phyloP scores from a whole-genome alignment of 2,113 vertebrate species.

The Loxodonta africana region DNA sequence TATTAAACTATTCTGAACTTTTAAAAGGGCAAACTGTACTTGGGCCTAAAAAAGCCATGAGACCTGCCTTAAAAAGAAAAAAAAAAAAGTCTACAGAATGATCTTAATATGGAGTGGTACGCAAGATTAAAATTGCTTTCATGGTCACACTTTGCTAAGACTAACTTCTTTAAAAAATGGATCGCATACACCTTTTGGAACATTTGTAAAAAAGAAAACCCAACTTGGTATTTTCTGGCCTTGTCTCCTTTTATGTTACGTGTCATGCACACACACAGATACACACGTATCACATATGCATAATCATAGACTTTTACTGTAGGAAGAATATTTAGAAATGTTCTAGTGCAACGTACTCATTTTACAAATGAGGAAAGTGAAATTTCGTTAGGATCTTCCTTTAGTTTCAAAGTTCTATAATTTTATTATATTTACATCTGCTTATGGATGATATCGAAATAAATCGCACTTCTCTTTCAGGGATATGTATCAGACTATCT shows the following conservation, averaged over 20 bases:
- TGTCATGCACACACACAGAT: neutral
- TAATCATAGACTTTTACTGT: neutral
- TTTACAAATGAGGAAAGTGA: neutral
- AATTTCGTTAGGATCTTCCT: neutral
- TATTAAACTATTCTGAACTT: slow-evolving; percentile 20
- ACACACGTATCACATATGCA: neutral
- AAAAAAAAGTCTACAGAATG: neutral
- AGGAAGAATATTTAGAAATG: neutral
- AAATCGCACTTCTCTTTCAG: neutral
- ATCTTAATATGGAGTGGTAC: neutral
- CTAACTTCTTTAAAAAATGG: neutral
- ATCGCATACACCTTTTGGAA: neutral
- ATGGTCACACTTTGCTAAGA: neutral
- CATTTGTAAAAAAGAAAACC: neutral
- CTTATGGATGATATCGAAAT: neutral
- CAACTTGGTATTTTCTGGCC: neutral
- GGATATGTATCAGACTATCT: neutral
- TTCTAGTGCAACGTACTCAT: neutral
- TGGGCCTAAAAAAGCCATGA: neutral
- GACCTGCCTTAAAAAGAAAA: slow-evolving; percentile 14
- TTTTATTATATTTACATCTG: neutral
- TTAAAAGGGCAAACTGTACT: neutral
- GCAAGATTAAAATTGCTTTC: neutral
- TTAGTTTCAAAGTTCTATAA: neutral
- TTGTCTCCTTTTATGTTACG: neutral